Evolutionary conservation across 2,888 invertebrate genomes (phyloP).

Genomic region (Sphaerophoria taeniata): DNA sequence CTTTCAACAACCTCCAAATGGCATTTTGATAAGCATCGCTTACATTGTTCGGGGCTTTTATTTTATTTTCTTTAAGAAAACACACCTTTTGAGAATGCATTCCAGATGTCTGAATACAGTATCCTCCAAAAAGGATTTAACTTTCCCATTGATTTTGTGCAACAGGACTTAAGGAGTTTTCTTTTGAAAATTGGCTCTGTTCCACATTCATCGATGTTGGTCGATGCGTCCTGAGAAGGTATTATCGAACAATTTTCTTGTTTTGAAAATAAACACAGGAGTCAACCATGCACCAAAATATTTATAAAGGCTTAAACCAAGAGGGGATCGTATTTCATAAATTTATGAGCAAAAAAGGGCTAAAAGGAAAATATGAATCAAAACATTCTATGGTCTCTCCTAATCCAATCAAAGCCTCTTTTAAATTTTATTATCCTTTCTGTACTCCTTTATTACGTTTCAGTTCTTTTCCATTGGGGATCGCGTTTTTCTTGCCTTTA

Average conservation of each 20-base stretch:
- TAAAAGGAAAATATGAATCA: slow-evolving; percentile 43
- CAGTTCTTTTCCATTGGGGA: neutral
- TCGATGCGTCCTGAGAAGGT: slow-evolving; percentile 8
- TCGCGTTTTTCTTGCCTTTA: slow-evolving; percentile 37
- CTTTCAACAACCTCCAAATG: slow-evolving; percentile 71
- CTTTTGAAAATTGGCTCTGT: slow-evolving; percentile 54
- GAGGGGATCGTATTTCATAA: slow-evolving; percentile 48
- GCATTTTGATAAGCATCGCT: slow-evolving; percentile 66
- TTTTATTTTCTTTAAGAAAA: neutral
- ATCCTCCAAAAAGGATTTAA: slow-evolving; percentile 43
- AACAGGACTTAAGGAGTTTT: slow-evolving; percentile 11
- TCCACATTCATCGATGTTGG: slow-evolving; percentile 19
- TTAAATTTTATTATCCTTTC: slow-evolving; percentile 71
- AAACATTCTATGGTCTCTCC: slow-evolving; percentile 37
- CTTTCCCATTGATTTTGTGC: slow-evolving; percentile 32
- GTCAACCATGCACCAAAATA: slow-evolving; percentile 68
- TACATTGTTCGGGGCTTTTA: slow-evolving; percentile 20
- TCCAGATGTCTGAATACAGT: slow-evolving; percentile 44
- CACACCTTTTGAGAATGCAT: slow-evolving; percentile 23
- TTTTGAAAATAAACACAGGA: slow-evolving; percentile 52
- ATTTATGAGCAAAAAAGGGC: slow-evolving; percentile 10
- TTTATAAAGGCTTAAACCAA: slow-evolving; percentile 59
- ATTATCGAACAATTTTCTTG: slow-evolving; percentile 53
- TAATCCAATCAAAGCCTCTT: slow-evolving; percentile 72
- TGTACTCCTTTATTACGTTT: slow-evolving; percentile 15